Conservation (phyloP, 1,140 invertebrate species). For the Lordiphosa mommai region DNA sequence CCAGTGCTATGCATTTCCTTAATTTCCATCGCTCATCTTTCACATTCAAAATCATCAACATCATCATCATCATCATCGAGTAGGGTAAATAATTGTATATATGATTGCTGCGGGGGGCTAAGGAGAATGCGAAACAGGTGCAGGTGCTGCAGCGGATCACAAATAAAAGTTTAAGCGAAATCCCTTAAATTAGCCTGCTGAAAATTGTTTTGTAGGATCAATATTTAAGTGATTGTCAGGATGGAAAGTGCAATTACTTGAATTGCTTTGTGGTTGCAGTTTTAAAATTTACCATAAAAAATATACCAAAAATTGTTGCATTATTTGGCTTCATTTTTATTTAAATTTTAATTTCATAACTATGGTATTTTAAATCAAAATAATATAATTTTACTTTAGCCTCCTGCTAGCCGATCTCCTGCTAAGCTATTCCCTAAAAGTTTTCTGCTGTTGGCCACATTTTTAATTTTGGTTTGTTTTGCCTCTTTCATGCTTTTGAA, state of each 20-base stretch:
- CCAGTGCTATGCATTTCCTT: conserved; percentile 57
- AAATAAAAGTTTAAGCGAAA: too few species aligned
- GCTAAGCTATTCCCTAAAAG: too few species aligned
- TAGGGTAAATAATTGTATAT: conserved; percentile 30
- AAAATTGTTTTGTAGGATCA: too few species aligned
- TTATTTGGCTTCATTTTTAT: not conserved
- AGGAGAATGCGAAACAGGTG: conserved; percentile 40
- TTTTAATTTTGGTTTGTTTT: too few species aligned
- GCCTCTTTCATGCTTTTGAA: too few species aligned
- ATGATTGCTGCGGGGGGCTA: conserved; percentile 22
- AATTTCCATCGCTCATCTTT: conserved; percentile 68
- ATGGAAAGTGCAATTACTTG: too few species aligned
- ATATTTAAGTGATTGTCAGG: too few species aligned
- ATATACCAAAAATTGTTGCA: not conserved
- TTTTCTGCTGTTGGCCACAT: too few species aligned
- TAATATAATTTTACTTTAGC: not conserved
- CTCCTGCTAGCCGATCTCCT: not conserved
- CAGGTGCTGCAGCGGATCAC: conserved; percentile 20
- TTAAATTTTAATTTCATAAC: not conserved
- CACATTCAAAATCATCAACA: conserved; percentile 33
- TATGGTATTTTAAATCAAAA: too few species aligned
- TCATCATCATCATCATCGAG: conserved; percentile 13
- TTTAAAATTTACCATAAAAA: not conserved
- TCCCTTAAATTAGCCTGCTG: too few species aligned
- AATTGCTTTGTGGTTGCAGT: too few species aligned